phyloP scores from a whole-genome alignment of 1,140 invertebrate species.

The Monomorium pharaonis region DNA sequence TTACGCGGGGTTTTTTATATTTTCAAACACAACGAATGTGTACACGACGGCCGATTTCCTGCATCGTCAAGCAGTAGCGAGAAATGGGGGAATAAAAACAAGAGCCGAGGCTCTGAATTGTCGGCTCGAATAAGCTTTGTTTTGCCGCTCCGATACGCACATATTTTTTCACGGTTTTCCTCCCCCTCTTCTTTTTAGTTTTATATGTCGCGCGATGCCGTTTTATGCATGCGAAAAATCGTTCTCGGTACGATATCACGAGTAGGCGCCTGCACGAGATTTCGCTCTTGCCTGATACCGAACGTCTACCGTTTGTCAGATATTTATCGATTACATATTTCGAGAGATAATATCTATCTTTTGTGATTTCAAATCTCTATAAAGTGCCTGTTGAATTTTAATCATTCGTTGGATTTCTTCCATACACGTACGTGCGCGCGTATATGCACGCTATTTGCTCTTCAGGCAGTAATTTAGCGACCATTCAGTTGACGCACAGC shows the following conservation, averaged over 20 bases:
- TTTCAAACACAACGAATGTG: not conserved
- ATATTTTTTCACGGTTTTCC: slow-evolving; percentile 3
- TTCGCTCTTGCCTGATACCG: not conserved
- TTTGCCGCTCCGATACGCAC: slow-evolving; percentile 13
- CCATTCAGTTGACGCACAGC: not conserved
- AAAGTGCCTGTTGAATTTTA: slow-evolving; percentile 23
- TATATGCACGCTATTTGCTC: not conserved
- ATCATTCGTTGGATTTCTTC: not conserved
- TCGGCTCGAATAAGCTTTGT: slow-evolving; percentile 62
- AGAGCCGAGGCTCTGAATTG: slow-evolving; percentile 28
- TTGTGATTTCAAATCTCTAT: not conserved
- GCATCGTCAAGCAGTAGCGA: slow-evolving; percentile 41
- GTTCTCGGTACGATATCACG: slow-evolving; percentile 32
- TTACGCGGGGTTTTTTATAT: not conserved
- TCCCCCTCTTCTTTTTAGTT: not conserved
- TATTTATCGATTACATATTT: slow-evolving; percentile 39
- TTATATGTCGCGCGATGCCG: not conserved
- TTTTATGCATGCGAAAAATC: slow-evolving; percentile 43
- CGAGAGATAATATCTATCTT: not conserved
- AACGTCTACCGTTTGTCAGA: not conserved
- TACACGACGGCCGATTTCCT: slow-evolving; percentile 16
- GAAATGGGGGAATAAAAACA: slow-evolving; percentile 48
- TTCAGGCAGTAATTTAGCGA: slow-evolving; percentile 3
- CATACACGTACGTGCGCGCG: not conserved
- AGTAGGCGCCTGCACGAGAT: not conserved